Conservation (phyloP, 2,888 invertebrate genomes). For the Sinopyrophorus schimmeli region DNA sequence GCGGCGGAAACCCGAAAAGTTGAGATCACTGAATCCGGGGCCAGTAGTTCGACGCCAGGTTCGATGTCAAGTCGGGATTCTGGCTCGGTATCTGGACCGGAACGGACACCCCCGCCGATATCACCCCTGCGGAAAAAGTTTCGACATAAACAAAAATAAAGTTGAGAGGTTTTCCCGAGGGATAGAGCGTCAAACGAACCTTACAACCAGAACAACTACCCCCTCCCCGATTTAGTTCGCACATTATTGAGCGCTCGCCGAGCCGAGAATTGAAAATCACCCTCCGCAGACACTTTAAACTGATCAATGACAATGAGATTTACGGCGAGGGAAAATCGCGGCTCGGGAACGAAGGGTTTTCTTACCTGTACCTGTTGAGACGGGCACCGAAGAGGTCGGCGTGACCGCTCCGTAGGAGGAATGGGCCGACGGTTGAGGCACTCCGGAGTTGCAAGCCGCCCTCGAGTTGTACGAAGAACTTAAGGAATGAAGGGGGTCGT, state of each 20-base stretch:
- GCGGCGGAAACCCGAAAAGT: slow-evolving; percentile 84
- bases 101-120: slow-evolving; percentile 90
- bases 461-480: slow-evolving; percentile 74
- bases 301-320: slow-evolving; percentile 54
- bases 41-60: slow-evolving; percentile 78
- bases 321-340: slow-evolving; percentile 37
- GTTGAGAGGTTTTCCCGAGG: slow-evolving; percentile 51
- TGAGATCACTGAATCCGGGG: slow-evolving; percentile 91
- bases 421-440: slow-evolving; percentile 76
- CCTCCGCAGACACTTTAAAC: slow-evolving; percentile 53
- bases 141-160: too few relatives aligned
- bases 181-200: slow-evolving; percentile 55
- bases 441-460: slow-evolving; percentile 74
- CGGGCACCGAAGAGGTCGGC: slow-evolving; percentile 55
- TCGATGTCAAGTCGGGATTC: slow-evolving; percentile 74
- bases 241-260: slow-evolving; percentile 66
- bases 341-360: slow-evolving; percentile 12
- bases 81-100: slow-evolving; percentile 91
- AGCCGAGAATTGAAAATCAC: slow-evolving; percentile 62
- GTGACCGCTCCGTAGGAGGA: slow-evolving; percentile 64
- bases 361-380: slow-evolving; percentile 57
- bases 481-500: slow-evolving; percentile 79
- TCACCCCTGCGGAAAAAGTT: slow-evolving; percentile 77
- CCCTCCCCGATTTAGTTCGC: slow-evolving; percentile 62
- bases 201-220: slow-evolving; percentile 56